phyloP scores from a whole-genome alignment of 2,113 vertebrate species.

The Aramus guarauna region DNA sequence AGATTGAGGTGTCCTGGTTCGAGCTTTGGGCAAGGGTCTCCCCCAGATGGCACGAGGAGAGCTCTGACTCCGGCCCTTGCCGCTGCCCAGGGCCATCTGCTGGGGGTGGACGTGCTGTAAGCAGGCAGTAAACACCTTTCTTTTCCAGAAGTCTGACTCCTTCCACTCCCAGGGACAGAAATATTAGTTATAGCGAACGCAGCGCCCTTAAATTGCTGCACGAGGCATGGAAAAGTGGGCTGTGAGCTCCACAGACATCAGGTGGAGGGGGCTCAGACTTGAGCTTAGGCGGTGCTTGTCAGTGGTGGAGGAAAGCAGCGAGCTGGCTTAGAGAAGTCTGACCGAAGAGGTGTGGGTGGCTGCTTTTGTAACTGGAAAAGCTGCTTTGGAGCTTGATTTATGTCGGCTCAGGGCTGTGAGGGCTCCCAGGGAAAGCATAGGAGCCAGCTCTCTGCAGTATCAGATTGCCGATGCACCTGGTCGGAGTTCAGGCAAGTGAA shows the following conservation, averaged over 20 bases:
- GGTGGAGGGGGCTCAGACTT: background rate
- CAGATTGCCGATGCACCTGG: background rate
- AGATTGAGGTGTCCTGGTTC: background rate
- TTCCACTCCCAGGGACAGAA: background rate
- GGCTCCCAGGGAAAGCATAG: background rate
- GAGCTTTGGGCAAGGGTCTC: background rate
- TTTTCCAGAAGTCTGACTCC: background rate
- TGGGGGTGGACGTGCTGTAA: background rate
- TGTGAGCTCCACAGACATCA: background rate
- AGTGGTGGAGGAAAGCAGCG: background rate
- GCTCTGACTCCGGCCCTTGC: background rate
- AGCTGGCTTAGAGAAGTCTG: background rate
- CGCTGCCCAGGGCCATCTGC: background rate
- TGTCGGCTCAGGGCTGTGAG: background rate
- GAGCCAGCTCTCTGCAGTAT: background rate
- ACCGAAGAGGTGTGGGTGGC: background rate
- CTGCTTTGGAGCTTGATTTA: background rate
- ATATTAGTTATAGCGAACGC: accelerated
- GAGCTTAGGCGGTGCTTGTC: background rate
- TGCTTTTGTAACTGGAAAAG: background rate
- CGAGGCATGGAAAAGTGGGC: background rate
- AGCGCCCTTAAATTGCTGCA: background rate
- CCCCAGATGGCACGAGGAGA: background rate
- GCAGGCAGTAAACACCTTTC: background rate
- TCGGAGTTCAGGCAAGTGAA: background rate